Conservation (phyloP, 2,797 vertebrate species). For the Toxotes lorentzi region DNA sequence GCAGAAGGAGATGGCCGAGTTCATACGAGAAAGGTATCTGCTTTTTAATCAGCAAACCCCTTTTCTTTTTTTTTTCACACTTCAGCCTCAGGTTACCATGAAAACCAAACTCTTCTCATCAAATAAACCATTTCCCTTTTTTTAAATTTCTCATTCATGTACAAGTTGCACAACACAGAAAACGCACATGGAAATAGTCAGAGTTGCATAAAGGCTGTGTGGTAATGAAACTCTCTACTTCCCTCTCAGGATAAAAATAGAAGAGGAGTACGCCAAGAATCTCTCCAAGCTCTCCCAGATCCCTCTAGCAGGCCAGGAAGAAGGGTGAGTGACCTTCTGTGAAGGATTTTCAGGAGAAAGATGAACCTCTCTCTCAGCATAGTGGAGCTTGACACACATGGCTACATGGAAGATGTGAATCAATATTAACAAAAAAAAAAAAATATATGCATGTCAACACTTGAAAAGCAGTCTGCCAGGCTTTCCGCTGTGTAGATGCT, state of each 20-base stretch:
- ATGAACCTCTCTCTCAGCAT: background rate
- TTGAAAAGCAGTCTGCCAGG: conserved; percentile 27
- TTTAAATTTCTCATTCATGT: conserved; percentile 57
- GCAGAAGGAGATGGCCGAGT: conserved; percentile 99
- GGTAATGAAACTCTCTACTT: conserved; percentile 67
- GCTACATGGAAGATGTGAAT: conserved; percentile 31
- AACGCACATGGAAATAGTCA: conserved; percentile 42
- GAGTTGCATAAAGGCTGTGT: conserved; percentile 51
- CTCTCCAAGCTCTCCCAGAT: conserved; percentile 97
- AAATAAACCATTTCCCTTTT: conserved; percentile 60
- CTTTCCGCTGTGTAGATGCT: conserved; percentile 21
- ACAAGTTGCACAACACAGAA: conserved; percentile 66
- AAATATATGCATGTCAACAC: conserved; percentile 9
- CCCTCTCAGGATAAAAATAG: conserved; percentile 95
- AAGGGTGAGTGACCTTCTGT: conserved; percentile 89
- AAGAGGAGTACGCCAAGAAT: conserved; percentile 98
- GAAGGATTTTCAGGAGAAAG: conserved; percentile 7
- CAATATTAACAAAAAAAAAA: background rate
- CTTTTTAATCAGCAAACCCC: background rate
- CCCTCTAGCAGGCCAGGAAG: conserved; percentile 93
- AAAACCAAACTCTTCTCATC: conserved; percentile 49
- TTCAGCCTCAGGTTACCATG: conserved; percentile 59
- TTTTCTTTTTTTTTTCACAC: conserved; percentile 3
- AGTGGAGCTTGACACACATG: conserved; percentile 22
- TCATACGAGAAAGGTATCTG: conserved; percentile 93